These are phyloP conservation scores for Dioctria linearis DNA, from an alignment of 2,888 invertebrate species.

Conservation along the genomic window DNA sequence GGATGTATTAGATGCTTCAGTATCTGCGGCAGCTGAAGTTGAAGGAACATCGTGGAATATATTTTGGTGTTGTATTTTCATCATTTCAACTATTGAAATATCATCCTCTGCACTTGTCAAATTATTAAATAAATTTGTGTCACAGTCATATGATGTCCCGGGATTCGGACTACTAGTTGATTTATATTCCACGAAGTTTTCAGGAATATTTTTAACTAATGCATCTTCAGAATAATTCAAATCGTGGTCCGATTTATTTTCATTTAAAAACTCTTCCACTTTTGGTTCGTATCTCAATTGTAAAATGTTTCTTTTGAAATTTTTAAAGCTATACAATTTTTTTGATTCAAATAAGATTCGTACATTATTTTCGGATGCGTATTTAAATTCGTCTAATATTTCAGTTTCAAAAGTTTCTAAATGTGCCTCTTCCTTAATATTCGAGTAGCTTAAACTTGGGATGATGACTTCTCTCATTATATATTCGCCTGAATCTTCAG, in stretches of 20 bases:
- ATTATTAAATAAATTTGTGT: neutral
- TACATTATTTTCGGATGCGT: conserved; percentile 62
- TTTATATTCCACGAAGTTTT: neutral
- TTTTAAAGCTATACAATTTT: conserved; percentile 60
- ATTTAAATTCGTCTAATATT: conserved; percentile 64
- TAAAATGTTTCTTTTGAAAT: conserved; percentile 62
- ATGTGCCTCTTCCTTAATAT: conserved; percentile 64
- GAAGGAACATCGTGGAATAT: neutral
- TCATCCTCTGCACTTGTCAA: neutral
- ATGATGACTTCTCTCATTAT: conserved; percentile 68
- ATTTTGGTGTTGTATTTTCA: neutral
- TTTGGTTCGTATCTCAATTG: conserved; percentile 63
- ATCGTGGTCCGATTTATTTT: conserved; percentile 1
- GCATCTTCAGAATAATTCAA: neutral
- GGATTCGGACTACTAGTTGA: neutral
- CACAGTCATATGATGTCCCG: neutral
- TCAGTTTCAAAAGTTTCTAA: conserved; percentile 63
- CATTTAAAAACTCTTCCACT: conserved; percentile 50
- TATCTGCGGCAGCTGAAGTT: neutral
- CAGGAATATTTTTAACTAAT: no score
- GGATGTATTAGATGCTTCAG: no score
- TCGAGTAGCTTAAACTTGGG: conserved; percentile 65
- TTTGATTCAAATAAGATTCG: conserved; percentile 61
- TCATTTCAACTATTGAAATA: neutral
- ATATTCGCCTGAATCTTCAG: conserved; percentile 62